Conservation (phyloP, 1,140 invertebrate species). For the Nasonia vitripennis region DNA sequence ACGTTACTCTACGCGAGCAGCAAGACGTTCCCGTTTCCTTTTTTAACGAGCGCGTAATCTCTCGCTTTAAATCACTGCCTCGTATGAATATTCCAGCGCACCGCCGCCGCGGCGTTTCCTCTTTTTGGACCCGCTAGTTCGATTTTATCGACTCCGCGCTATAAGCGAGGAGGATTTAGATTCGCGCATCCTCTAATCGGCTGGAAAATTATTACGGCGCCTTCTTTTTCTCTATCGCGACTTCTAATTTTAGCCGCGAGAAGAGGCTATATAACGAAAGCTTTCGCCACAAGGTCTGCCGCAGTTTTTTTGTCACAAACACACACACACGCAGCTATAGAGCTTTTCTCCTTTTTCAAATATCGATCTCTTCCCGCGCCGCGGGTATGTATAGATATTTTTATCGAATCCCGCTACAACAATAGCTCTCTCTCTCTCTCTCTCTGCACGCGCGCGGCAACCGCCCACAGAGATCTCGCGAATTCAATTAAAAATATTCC, state of each 20-base stretch:
- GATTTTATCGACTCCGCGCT: background rate
- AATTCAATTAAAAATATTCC: too few species aligned
- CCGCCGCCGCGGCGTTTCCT: background rate
- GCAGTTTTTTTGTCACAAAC: background rate
- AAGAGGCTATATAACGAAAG: background rate
- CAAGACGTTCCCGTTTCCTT: background rate
- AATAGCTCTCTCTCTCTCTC: too few species aligned
- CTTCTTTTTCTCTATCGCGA: background rate
- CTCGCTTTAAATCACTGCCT: background rate
- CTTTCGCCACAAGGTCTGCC: background rate
- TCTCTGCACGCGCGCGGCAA: too few species aligned
- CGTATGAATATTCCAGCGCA: background rate
- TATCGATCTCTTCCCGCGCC: background rate
- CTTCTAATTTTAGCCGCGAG: conserved; percentile 17
- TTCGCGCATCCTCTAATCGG: background rate
- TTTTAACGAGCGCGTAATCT: background rate
- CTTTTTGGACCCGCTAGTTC: background rate
- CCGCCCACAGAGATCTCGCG: background rate
- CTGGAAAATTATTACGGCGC: conserved; percentile 12
- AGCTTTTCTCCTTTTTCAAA: background rate
- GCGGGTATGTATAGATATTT: background rate
- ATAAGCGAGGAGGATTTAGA: background rate
- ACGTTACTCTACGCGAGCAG: background rate
- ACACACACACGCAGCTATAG: too few species aligned
- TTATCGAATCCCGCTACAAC: background rate